phyloP scores from a whole-genome alignment of 1,140 invertebrate genomes.

The Heliconius nattereri region DNA sequence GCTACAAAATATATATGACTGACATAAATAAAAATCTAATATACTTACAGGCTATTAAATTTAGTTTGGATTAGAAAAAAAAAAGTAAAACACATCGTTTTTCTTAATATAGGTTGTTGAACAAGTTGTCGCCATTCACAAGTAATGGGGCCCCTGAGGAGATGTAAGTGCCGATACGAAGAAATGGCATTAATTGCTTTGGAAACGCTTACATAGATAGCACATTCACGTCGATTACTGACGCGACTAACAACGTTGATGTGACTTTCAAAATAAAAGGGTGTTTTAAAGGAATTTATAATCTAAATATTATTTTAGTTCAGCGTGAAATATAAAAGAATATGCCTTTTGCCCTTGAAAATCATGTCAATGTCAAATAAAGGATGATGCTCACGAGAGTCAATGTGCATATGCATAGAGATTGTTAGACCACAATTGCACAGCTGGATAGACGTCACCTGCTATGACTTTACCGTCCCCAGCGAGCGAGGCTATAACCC shows the following conservation, averaged over 20 bases:
- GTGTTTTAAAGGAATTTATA: neutral
- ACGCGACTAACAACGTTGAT: constrained; percentile 27
- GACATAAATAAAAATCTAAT: too few species aligned
- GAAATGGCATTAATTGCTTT: constrained; percentile 50
- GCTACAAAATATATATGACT: too few species aligned
- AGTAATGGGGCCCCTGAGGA: constrained; percentile 63
- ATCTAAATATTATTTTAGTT: neutral
- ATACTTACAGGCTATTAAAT: neutral
- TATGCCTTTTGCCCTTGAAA: neutral
- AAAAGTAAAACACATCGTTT: constrained; percentile 25
- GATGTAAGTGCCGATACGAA: constrained; percentile 61
- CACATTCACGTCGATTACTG: constrained; percentile 45
- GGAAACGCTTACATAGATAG: constrained; percentile 53
- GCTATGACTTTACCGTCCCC: constrained; percentile 37
- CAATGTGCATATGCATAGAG: constrained; percentile 58
- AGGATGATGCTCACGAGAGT: constrained; percentile 47
- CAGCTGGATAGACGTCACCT: constrained; percentile 53
- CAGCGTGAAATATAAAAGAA: neutral
- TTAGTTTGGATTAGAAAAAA: neutral
- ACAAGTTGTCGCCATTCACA: constrained; percentile 72
- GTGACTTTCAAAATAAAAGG: constrained; percentile 38
- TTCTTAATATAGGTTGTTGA: constrained; percentile 67
- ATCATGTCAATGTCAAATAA: constrained; percentile 11
- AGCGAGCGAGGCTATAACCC: constrained; percentile 49
- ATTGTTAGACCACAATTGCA: constrained; percentile 59